Conservation (phyloP, 2,888 invertebrate species). For the Melinaea menophilus region DNA sequence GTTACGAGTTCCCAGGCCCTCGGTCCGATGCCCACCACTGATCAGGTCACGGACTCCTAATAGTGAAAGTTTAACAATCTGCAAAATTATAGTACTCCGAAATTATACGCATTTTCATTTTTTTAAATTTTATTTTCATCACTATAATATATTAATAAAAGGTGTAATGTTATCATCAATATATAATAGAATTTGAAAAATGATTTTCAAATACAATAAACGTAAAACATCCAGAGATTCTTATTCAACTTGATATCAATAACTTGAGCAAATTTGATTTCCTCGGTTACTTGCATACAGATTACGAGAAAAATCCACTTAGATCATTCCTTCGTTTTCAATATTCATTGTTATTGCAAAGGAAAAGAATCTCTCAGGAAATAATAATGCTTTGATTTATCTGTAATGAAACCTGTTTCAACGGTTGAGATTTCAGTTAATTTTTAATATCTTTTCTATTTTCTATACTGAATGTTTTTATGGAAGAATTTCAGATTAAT, state of each 20-base stretch:
- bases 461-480: too few relatives aligned
- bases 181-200: too few relatives aligned
- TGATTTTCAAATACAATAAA: too few relatives aligned
- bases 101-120: neutral
- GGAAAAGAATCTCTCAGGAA: slow-evolving; percentile 5
- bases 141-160: neutral
- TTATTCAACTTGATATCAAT: slow-evolving; percentile 3
- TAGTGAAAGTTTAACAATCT: slow-evolving; percentile 31
- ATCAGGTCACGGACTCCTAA: slow-evolving; percentile 38
- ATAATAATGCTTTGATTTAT: slow-evolving; percentile 6
- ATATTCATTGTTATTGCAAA: slow-evolving; percentile 6
- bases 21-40: slow-evolving; percentile 43
- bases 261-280: slow-evolving; percentile 1
- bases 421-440: neutral
- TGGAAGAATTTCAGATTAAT: too few relatives aligned
- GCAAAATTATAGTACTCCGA: neutral
- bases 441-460: neutral
- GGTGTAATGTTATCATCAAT: too few relatives aligned
- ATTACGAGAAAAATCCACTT: slow-evolving; percentile 6
- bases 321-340: neutral
- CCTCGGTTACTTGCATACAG: slow-evolving; percentile 5
- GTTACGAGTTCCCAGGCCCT: slow-evolving; percentile 41
- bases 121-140: too few relatives aligned
- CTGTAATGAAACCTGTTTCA: slow-evolving; percentile 1
- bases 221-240: too few relatives aligned